Evolutionary conservation across 2,113 vertebrate genomes (phyloP).

Genomic region (Hyperoodon ampullatus): DNA sequence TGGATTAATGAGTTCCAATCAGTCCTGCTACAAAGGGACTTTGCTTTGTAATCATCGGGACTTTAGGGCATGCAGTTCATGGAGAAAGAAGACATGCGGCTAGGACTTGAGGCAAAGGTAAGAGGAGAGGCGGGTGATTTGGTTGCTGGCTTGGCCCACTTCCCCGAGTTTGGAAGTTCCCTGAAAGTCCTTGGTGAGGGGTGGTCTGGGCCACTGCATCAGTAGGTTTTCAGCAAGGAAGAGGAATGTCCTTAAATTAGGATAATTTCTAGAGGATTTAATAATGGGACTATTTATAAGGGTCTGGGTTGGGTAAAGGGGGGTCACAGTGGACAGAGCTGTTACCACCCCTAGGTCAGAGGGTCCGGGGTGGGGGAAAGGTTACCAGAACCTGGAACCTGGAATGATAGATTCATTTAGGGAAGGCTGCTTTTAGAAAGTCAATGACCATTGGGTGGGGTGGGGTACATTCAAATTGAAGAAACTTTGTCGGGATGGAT

Average conservation of each 20-base stretch:
- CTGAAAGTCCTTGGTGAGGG: neutral
- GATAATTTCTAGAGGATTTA: neutral
- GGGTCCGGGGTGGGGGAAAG: too few species aligned
- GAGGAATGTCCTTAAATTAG: neutral
- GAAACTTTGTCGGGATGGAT: neutral
- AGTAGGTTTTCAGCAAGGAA: neutral
- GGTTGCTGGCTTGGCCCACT: fast-evolving
- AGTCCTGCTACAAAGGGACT: neutral
- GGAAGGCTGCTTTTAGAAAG: neutral
- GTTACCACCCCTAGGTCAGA: neutral
- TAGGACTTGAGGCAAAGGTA: neutral
- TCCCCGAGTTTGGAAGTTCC: too few species aligned
- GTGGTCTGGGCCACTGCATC: neutral
- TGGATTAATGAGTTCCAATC: constrained; percentile 73
- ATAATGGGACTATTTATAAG: neutral
- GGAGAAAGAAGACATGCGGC: too few species aligned
- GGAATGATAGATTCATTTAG: neutral
- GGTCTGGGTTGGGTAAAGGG: neutral
- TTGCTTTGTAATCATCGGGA: neutral
- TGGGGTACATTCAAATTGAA: neutral
- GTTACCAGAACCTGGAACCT: too few species aligned
- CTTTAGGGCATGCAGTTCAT: neutral
- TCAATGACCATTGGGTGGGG: fast-evolving
- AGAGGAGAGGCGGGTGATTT: too few species aligned
- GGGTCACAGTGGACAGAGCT: neutral